These are phyloP conservation scores for Macrotrachela quadricornifera DNA, from an alignment of 1,140 invertebrate genomes.

Conservation along the genomic window DNA sequence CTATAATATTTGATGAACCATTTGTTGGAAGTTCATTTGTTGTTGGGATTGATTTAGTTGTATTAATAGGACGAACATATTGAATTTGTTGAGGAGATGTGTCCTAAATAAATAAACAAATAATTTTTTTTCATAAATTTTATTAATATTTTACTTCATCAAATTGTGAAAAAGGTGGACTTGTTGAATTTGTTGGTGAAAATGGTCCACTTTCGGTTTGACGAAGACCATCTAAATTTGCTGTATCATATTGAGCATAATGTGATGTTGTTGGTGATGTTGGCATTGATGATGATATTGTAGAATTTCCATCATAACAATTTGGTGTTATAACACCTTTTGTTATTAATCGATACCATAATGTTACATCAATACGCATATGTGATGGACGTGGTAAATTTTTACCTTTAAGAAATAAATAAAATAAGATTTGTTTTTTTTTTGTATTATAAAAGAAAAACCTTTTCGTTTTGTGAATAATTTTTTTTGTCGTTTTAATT, in stretches of 20 bases:
- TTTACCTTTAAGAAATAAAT: constrained; percentile 41
- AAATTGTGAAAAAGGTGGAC: no score
- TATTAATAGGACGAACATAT: no score
- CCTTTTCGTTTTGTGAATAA: constrained; percentile 83
- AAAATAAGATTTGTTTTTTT: not conserved
- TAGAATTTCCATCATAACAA: not conserved
- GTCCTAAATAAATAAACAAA: no score
- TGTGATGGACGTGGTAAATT: constrained; percentile 80
- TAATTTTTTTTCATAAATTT: no score
- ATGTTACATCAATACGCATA: constrained; percentile 94
- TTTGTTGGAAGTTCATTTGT: no score
- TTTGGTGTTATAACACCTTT: constrained; percentile 12
- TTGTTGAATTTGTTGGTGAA: constrained; percentile 1
- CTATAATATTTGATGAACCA: no score
- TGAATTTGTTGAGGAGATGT: no score
- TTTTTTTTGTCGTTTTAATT: constrained; percentile 79
- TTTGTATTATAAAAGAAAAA: constrained; percentile 7
- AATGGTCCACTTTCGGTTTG: not conserved
- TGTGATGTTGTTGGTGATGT: constrained; percentile 4
- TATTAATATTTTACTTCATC: no score
- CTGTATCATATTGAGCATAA: not conserved
- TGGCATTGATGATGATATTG: not conserved
- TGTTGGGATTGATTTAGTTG: no score
- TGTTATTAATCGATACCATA: constrained; percentile 55
- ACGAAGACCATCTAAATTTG: not conserved